Conservation (phyloP, 2,888 invertebrate genomes). For the Tenthredo mesomela region DNA sequence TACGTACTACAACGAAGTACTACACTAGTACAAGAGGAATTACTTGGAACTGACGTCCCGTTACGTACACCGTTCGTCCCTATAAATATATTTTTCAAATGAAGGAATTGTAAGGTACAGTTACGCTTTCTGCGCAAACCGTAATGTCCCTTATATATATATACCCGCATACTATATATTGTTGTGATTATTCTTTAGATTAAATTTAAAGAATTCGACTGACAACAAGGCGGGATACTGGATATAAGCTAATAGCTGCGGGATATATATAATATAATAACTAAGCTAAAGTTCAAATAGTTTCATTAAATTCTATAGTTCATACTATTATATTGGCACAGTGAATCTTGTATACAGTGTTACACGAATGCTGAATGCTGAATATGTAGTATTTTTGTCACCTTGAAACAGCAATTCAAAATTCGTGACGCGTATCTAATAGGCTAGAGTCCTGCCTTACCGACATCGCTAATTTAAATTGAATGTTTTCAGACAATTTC, state of each 20-base stretch:
- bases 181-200: background rate
- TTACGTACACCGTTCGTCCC: slow-evolving; percentile 37
- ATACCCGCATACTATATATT: background rate
- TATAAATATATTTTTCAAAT: slow-evolving; percentile 23
- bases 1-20: background rate
- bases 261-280: background rate
- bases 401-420: slow-evolving; percentile 34
- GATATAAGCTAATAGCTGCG: background rate
- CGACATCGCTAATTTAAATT: background rate
- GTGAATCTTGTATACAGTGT: background rate
- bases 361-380: slow-evolving; percentile 9
- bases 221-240: background rate
- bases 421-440: background rate
- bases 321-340: background rate
- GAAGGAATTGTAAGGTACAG: slow-evolving; percentile 13
- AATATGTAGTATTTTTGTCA: slow-evolving; percentile 5
- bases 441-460: slow-evolving; percentile 5
- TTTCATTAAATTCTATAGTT: background rate
- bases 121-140: slow-evolving; percentile 16
- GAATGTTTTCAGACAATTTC: background rate
- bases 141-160: background rate
- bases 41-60: slow-evolving; percentile 17
- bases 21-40: background rate
- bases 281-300: background rate
- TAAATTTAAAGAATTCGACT: background rate